Evolutionary conservation across 37 sponge, comb jelly and placozoan genomes (phyloP).

Genomic region (Aplysina aerophoba): DNA sequence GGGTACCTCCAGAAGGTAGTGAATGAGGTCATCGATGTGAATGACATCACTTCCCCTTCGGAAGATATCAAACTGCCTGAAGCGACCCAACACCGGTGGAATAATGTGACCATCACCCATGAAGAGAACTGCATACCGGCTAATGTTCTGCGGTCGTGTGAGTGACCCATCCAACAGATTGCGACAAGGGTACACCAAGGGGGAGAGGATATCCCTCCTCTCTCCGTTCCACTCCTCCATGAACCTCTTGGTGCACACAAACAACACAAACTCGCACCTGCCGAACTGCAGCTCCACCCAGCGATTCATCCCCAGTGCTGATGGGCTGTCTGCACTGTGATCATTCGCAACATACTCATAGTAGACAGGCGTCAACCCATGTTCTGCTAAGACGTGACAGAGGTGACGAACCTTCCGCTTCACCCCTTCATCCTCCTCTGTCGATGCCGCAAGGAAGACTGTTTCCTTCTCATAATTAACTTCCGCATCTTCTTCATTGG

Average conservation of each 20-base stretch:
- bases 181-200: not conserved
- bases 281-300: constrained; percentile 27
- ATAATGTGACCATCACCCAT: constrained; percentile 5
- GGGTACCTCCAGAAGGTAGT: no score
- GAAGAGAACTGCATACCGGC: constrained; percentile 3
- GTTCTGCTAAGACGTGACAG: not conserved
- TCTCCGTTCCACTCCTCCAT: constrained; percentile 19
- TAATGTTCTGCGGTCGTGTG: not conserved
- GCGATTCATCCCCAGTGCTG: not conserved
- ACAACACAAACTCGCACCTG: constrained; percentile 10
- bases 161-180: constrained; percentile 25
- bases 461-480: no score
- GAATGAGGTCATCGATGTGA: not conserved
- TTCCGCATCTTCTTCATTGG: no score
- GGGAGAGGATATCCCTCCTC: not conserved
- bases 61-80: constrained; percentile 19
- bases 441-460: not conserved
- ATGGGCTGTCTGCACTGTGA: not conserved
- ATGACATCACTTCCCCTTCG: not conserved
- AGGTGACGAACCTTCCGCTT: not conserved
- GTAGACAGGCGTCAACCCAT: not conserved
- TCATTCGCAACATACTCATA: constrained; percentile 10
- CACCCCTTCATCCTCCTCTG: constrained; percentile 14
- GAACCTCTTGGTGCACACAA: constrained; percentile 25
- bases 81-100: not conserved